Percentiles rank a stretch among this genome's conserved stretches.
phyloP scores from a whole-genome alignment of 2,888 invertebrate species.

The Capitulum mitella region DNA sequence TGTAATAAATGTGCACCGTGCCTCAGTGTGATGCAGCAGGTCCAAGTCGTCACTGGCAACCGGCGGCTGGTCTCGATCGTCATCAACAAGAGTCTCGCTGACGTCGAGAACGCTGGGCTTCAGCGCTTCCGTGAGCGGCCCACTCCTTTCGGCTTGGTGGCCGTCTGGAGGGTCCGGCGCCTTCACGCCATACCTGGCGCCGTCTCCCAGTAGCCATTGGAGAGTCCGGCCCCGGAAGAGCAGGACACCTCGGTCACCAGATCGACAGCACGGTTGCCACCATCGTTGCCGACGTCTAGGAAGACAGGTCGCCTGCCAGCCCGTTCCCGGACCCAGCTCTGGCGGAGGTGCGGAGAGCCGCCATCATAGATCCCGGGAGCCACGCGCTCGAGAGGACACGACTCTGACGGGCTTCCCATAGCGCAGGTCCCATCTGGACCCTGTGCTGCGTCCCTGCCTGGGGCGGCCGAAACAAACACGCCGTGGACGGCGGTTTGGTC shows the following conservation, averaged over 20 bases:
- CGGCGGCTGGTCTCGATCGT: constrained; percentile 29
- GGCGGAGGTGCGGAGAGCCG: background rate
- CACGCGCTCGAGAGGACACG: background rate
- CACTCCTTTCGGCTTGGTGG: constrained; percentile 17
- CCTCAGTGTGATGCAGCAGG: constrained; percentile 24
- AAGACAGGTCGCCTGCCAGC: background rate
- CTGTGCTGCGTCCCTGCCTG: background rate
- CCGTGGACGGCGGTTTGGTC: background rate
- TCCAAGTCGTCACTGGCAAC: constrained; percentile 24
- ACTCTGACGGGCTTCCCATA: background rate
- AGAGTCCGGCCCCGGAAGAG: background rate
- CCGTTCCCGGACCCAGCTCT: background rate
- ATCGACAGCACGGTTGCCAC: background rate
- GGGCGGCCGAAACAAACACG: background rate
- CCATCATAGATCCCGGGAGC: background rate
- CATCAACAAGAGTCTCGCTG: constrained; percentile 25
- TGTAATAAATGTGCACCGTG: constrained; percentile 25
- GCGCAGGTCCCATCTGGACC: background rate
- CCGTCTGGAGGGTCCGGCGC: constrained; percentile 21
- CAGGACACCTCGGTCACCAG: background rate
- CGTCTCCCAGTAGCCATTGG: background rate
- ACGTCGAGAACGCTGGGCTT: constrained; percentile 28
- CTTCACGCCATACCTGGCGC: constrained; percentile 25
- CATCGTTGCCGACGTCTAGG: background rate
- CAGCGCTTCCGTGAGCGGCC: constrained; percentile 27